A percentile compares a stretch with the other conserved stretches of the same genome.
phyloP scores from a whole-genome alignment of 1,140 invertebrate species.

The Galleria mellonella region DNA sequence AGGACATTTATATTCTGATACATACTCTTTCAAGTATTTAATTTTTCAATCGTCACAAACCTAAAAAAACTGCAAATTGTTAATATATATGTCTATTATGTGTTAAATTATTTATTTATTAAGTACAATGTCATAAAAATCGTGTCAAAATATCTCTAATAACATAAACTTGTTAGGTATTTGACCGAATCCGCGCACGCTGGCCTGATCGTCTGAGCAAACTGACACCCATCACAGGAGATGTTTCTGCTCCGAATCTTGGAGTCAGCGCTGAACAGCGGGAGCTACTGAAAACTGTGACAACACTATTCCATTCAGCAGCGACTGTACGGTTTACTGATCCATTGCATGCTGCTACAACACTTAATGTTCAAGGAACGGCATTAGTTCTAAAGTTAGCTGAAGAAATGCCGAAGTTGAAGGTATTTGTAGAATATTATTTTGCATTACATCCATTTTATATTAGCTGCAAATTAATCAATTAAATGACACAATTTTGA shows the following conservation, averaged over 20 bases:
- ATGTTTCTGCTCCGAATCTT: conserved; percentile 87
- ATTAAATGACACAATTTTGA: no score
- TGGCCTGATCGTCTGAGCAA: conserved; percentile 82
- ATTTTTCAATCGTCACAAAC: no score
- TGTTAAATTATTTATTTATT: no score
- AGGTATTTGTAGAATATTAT: conserved; percentile 73
- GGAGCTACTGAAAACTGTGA: conserved; percentile 42
- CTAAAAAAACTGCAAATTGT: no score
- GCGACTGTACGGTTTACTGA: conserved; percentile 88
- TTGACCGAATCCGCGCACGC: conserved; percentile 78
- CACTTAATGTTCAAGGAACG: conserved; percentile 78
- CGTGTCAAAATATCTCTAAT: no score
- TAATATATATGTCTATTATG: no score
- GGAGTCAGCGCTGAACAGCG: conserved; percentile 81
- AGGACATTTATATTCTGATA: no score
- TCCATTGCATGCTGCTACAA: conserved; percentile 79
- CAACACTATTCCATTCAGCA: conserved; percentile 79
- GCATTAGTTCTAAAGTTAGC: conserved; percentile 76
- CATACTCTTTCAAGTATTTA: no score
- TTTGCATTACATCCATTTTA: not conserved
- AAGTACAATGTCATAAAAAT: no score
- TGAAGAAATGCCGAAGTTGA: conserved; percentile 79
- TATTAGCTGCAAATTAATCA: no score
- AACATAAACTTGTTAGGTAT: conserved; percentile 74
- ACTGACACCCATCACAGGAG: conserved; percentile 86